These are phyloP conservation scores for Halcyon leucocephala DNA, from an alignment of 2,797 vertebrate genomes.

Conservation along the genomic window DNA sequence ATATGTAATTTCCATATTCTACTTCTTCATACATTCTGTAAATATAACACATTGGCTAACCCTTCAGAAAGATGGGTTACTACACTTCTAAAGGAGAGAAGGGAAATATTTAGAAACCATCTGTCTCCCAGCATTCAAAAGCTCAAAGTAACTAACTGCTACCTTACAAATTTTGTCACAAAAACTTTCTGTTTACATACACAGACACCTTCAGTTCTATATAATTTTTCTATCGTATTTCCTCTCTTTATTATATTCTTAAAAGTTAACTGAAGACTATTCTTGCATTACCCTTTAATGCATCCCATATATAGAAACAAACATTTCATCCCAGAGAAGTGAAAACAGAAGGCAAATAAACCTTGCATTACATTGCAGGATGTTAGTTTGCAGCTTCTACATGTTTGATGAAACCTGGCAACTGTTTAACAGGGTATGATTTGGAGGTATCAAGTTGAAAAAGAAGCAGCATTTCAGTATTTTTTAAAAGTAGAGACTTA, in stretches of 20 bases:
- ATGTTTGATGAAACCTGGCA: background rate
- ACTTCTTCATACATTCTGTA: background rate
- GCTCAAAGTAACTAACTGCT: background rate
- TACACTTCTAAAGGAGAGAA: background rate
- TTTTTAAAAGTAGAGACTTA: background rate
- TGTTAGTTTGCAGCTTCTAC: background rate
- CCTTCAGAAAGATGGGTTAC: background rate
- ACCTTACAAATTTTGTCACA: background rate
- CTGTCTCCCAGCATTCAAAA: background rate
- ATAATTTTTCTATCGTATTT: background rate
- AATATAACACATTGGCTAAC: background rate
- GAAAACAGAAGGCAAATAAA: background rate
- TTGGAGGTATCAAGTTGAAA: background rate
- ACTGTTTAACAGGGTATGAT: background rate
- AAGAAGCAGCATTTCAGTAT: background rate
- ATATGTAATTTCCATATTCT: background rate
- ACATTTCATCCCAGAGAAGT: background rate
- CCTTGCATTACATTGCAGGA: background rate
- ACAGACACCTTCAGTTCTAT: background rate
- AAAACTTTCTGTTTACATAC: background rate
- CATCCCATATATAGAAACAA: background rate
- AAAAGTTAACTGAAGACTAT: background rate
- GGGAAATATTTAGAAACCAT: background rate
- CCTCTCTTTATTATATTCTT: background rate
- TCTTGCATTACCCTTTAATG: background rate